A percentile compares a stretch with the other conserved stretches of the same genome.
Conservation (phyloP, 2,113 vertebrate genomes). For the Takifugu flavidus region DNA sequence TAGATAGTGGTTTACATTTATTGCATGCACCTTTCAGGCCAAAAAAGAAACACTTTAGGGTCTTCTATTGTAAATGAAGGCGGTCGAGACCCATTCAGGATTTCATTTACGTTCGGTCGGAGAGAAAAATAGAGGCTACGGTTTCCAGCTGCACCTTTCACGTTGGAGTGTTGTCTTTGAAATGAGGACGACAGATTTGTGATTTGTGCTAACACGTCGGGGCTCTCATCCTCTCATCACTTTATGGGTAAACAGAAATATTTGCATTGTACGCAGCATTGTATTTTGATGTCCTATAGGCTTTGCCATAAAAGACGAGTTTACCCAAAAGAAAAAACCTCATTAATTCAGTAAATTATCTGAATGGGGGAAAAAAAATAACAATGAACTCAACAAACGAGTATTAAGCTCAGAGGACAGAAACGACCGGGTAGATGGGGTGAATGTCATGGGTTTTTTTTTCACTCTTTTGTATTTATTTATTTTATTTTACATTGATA, state of each 20-base stretch:
- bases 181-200: background rate
- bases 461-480: too few relatives aligned
- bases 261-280: slow-evolving; percentile 27
- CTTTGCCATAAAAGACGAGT: background rate
- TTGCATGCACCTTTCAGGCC: slow-evolving; percentile 90
- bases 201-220: slow-evolving; percentile 14
- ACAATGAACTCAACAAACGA: too few relatives aligned
- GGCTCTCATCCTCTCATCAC: slow-evolving; percentile 19
- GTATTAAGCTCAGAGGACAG: too few relatives aligned
- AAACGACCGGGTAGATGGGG: too few relatives aligned
- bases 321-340: too few relatives aligned
- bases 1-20: slow-evolving; percentile 88
- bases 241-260: slow-evolving; percentile 35
- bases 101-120: slow-evolving; percentile 48
- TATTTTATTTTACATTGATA: too few relatives aligned
- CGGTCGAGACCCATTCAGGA: slow-evolving; percentile 63
- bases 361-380: too few relatives aligned
- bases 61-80: slow-evolving; percentile 78
- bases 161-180: slow-evolving; percentile 12
- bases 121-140: slow-evolving; percentile 27
- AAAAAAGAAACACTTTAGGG: slow-evolving; percentile 78
- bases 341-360: too few relatives aligned
- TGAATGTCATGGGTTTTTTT: too few relatives aligned
- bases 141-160: slow-evolving; percentile 21
- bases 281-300: slow-evolving; percentile 32